Conservation (phyloP, 2,888 invertebrate genomes). For the Onchidella celtica region DNA sequence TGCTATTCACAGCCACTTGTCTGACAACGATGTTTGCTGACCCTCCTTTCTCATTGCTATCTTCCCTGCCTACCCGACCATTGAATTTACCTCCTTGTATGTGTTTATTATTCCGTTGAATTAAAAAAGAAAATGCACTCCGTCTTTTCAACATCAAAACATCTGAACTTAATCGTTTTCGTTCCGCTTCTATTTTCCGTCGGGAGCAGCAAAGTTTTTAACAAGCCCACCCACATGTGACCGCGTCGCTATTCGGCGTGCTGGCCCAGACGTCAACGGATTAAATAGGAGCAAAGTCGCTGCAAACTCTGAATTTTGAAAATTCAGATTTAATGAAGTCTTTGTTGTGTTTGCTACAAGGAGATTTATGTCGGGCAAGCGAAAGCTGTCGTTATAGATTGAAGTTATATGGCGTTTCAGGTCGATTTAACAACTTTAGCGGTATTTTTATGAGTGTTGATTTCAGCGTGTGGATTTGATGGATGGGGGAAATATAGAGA, state of each 20-base stretch:
- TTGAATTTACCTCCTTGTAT: neutral
- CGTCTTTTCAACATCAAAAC: conserved; percentile 12
- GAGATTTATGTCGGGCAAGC: neutral
- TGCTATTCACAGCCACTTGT: too few relatives aligned
- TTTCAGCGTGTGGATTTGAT: neutral
- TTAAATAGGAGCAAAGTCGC: neutral
- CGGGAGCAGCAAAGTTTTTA: conserved; percentile 5
- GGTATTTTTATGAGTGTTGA: neutral
- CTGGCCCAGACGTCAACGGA: conserved; percentile 17
- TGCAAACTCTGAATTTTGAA: neutral
- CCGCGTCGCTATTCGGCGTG: too few relatives aligned
- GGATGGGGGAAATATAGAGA: neutral
- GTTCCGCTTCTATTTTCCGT: conserved; percentile 20
- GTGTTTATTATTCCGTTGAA: conserved; percentile 25
- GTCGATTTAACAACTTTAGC: neutral
- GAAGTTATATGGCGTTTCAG: neutral
- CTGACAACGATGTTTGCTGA: conserved; percentile 25
- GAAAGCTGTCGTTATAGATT: neutral
- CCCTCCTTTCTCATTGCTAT: neutral
- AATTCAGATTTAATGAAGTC: neutral
- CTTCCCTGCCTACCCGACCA: neutral
- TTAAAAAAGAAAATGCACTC: conserved; percentile 6
- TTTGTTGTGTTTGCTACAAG: neutral
- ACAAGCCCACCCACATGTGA: conserved; percentile 26
- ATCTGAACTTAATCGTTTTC: conserved; percentile 32